These are phyloP conservation scores for Grantiella picta DNA, from an alignment of 2,113 vertebrate species.

Conservation along the genomic window DNA sequence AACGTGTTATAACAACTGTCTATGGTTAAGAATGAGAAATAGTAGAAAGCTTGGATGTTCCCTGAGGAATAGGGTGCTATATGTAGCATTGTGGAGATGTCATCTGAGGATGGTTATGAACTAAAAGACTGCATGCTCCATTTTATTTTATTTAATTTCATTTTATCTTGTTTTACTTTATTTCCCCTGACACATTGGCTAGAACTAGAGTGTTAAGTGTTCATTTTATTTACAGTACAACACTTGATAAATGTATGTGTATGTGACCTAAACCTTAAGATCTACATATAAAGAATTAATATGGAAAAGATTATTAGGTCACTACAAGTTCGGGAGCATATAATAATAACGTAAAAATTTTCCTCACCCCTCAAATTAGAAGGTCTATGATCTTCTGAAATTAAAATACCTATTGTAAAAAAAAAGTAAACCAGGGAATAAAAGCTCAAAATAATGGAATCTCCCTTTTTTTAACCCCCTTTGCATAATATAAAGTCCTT, in stretches of 20 bases:
- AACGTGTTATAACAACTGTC: background rate
- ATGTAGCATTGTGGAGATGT: background rate
- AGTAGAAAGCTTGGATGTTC: background rate
- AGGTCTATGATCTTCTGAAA: background rate
- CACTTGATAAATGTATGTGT: background rate
- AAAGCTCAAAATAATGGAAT: constrained; percentile 3
- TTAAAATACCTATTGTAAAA: background rate
- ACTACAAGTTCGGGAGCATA: background rate
- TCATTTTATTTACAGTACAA: background rate
- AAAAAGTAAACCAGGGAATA: background rate
- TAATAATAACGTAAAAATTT: background rate
- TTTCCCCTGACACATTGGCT: background rate
- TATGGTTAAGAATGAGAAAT: constrained; percentile 41
- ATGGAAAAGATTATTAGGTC: background rate
- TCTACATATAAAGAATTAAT: background rate
- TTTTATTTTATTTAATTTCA: background rate
- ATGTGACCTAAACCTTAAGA: background rate
- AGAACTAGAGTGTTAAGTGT: background rate
- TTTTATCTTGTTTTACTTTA: background rate
- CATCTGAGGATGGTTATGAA: constrained; percentile 13
- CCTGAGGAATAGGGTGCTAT: constrained; percentile 28
- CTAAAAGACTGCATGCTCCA: background rate
- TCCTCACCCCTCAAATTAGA: background rate
- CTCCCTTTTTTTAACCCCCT: background rate
- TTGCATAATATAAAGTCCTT: constrained; percentile 61